Conservation (phyloP, 2,888 invertebrate species). For the Aspidiotus rigidus region DNA sequence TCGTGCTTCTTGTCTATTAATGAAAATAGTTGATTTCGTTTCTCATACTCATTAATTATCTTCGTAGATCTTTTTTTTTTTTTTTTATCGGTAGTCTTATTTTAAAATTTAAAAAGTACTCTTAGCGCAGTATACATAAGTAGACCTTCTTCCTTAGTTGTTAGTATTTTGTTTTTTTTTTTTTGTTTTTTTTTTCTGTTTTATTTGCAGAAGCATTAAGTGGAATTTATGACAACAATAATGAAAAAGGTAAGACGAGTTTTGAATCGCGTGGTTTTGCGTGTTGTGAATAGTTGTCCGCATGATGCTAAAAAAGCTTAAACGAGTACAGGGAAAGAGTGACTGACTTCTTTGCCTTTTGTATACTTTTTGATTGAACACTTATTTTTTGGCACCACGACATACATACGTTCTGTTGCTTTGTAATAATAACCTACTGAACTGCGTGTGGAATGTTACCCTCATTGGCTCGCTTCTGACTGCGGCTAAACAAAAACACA, state of each 20-base stretch:
- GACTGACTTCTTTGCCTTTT: too few species aligned
- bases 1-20: not conserved
- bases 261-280: not conserved
- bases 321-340: too few species aligned
- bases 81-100: constrained; percentile 21
- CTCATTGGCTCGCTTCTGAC: not conserved
- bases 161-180: not conserved
- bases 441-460: not conserved
- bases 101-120: too few species aligned
- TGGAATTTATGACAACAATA: constrained; percentile 61
- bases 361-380: too few species aligned
- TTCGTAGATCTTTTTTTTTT: constrained; percentile 1
- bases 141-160: too few species aligned
- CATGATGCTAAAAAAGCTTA: too few species aligned
- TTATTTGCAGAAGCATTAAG: constrained; percentile 58
- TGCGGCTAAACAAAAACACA: constrained; percentile 2
- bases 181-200: constrained; percentile 35
- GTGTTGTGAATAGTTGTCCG: too few species aligned
- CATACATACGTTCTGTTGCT: too few species aligned
- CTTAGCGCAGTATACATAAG: too few species aligned
- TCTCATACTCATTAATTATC: not conserved
- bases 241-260: constrained; percentile 42
- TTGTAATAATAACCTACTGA: not conserved
- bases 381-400: too few species aligned
- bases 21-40: not conserved